Conservation (phyloP, 2,113 vertebrate genomes). For the Pelecanoides urinatrix region DNA sequence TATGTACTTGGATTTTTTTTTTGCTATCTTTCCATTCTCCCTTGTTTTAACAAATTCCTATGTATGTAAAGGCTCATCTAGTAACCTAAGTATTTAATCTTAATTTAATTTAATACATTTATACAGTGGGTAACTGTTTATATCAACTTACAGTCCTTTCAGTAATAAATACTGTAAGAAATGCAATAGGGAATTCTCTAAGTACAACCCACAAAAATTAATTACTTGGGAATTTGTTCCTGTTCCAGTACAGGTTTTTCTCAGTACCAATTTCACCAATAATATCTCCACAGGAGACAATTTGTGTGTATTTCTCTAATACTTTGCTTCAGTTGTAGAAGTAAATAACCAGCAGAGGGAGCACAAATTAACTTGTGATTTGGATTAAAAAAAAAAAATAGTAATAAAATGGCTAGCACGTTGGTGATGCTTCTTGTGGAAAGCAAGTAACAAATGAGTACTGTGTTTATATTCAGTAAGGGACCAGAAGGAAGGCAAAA, state of each 20-base stretch:
- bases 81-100: not conserved
- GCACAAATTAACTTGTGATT: slow-evolving; percentile 14
- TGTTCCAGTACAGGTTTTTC: not conserved
- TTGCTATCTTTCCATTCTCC: not conserved
- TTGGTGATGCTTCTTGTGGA: not conserved
- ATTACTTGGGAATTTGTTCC: not conserved
- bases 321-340: not conserved
- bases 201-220: not conserved
- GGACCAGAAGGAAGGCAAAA: not conserved
- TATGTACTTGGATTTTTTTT: not conserved
- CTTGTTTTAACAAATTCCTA: not conserved
- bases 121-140: not conserved
- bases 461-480: not conserved
- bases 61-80: not conserved
- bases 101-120: not conserved
- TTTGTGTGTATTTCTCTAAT: not conserved
- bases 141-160: not conserved
- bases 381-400: not conserved
- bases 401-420: not conserved
- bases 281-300: not conserved
- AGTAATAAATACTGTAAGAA: not conserved
- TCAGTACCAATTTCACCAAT: not conserved
- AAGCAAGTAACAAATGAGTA: not conserved
- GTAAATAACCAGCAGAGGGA: slow-evolving; percentile 47
- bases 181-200: not conserved